These are phyloP conservation scores for Ormyrus pomaceus DNA, from an alignment of 2,888 invertebrate species.

Conservation along the genomic window DNA sequence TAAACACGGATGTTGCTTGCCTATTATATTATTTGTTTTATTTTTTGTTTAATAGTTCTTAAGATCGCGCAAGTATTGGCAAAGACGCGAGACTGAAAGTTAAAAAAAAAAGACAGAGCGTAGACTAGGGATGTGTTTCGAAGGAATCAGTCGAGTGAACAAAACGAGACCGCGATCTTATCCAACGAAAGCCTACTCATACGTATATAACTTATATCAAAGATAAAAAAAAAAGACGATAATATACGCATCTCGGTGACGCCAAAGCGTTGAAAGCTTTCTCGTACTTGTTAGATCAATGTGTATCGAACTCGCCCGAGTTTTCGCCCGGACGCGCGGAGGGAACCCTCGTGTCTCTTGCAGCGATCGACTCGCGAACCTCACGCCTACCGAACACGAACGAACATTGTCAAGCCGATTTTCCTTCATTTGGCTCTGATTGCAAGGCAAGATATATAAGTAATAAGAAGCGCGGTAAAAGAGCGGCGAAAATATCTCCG, in stretches of 20 bases:
- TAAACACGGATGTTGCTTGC: conserved; percentile 50
- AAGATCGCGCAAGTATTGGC: conserved; percentile 54
- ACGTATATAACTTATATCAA: conserved; percentile 31
- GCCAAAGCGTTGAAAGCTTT: conserved; percentile 52
- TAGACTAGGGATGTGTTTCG: conserved; percentile 52
- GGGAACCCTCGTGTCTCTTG: not conserved
- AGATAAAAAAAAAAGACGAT: conserved; percentile 20
- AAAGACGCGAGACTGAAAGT: conserved; percentile 50
- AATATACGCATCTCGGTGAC: conserved; percentile 33
- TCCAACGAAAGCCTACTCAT: conserved; percentile 53
- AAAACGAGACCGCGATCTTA: conserved; percentile 51
- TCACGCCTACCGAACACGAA: not conserved
- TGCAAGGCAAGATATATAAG: too few relatives aligned
- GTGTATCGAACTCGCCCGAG: conserved; percentile 47
- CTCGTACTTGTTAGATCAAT: conserved; percentile 52
- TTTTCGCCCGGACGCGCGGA: conserved; percentile 21
- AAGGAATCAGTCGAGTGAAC: conserved; percentile 50
- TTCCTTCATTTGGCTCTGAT: not conserved
- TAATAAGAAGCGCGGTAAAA: not conserved
- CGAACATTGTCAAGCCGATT: conserved; percentile 1
- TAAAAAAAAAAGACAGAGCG: conserved; percentile 22
- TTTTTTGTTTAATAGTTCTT: conserved; percentile 50
- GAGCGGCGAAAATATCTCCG: not conserved
- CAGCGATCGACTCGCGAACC: not conserved
- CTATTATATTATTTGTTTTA: conserved; percentile 50